Percentiles rank a stretch among this genome's conserved stretches.
Conservation (phyloP, 2,113 vertebrate species). For the Myotis davidii region DNA sequence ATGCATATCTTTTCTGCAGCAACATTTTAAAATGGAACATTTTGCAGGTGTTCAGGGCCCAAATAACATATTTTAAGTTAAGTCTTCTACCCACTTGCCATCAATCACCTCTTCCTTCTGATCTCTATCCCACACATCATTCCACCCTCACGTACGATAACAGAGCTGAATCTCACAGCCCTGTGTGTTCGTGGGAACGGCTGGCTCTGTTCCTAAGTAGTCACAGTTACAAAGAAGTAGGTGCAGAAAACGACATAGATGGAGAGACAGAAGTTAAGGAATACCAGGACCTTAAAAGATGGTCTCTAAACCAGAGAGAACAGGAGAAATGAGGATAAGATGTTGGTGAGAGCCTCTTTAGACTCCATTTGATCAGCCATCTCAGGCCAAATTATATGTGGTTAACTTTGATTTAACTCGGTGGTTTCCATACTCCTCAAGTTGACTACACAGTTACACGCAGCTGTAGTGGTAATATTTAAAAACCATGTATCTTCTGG, state of each 20-base stretch:
- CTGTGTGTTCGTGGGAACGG: neutral
- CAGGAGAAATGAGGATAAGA: neutral
- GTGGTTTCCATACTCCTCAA: neutral
- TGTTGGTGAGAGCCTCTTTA: neutral
- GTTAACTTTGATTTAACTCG: neutral
- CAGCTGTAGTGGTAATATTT: neutral
- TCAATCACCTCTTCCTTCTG: constrained; percentile 56
- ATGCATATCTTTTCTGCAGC: neutral
- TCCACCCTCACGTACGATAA: constrained; percentile 26
- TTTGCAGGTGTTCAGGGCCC: constrained; percentile 46
- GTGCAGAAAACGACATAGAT: neutral
- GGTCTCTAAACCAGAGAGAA: neutral
- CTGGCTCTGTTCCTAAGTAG: neutral
- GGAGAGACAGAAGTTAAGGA: neutral
- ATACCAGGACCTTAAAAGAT: neutral
- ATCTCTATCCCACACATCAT: constrained; percentile 16
- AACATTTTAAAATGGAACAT: constrained; percentile 45
- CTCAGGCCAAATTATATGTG: neutral
- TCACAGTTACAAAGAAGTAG: neutral
- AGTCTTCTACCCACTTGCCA: constrained; percentile 57
- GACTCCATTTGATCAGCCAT: neutral
- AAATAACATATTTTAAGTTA: constrained; percentile 35
- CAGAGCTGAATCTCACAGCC: neutral
- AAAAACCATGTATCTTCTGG: neutral
- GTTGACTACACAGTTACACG: neutral